phyloP scores from a whole-genome alignment of 2,797 vertebrate genomes.

The Distichodus sexfasciatus region DNA sequence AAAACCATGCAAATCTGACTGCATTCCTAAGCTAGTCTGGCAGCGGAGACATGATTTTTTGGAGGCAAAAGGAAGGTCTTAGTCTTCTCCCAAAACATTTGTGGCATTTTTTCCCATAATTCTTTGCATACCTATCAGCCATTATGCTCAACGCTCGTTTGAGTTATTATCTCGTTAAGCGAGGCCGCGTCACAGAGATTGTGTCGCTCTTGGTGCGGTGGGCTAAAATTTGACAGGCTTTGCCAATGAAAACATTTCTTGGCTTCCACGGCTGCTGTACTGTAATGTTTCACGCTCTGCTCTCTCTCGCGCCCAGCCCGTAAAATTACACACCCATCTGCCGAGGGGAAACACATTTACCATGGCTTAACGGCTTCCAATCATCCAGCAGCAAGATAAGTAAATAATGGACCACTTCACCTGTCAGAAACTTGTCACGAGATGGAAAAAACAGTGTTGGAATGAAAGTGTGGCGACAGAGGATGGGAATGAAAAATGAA shows the following conservation, averaged over 20 bases:
- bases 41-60: slow-evolving; percentile 56
- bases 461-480: neutral
- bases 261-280: slow-evolving; percentile 50
- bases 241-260: slow-evolving; percentile 76
- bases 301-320: neutral
- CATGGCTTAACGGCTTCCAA: slow-evolving; percentile 35
- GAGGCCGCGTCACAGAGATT: slow-evolving; percentile 59
- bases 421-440: slow-evolving; percentile 13
- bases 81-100: slow-evolving; percentile 47
- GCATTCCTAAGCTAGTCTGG: slow-evolving; percentile 13
- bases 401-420: slow-evolving; percentile 31
- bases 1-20: slow-evolving; percentile 9
- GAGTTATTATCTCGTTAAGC: slow-evolving; percentile 63
- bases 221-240: slow-evolving; percentile 66
- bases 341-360: slow-evolving; percentile 43
- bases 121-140: slow-evolving; percentile 46
- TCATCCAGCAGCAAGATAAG: slow-evolving; percentile 31
- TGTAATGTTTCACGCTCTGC: slow-evolving; percentile 25
- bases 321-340: slow-evolving; percentile 43
- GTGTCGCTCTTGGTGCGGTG: slow-evolving; percentile 56
- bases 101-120: slow-evolving; percentile 62
- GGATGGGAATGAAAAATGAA: neutral
- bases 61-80: slow-evolving; percentile 55
- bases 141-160: slow-evolving; percentile 54
- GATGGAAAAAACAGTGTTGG: neutral